Evolutionary conservation across 2,888 invertebrate species (phyloP), one percentile per base, ranked within the genome.

Genomic region (Petrophora chlorosata): DNA sequence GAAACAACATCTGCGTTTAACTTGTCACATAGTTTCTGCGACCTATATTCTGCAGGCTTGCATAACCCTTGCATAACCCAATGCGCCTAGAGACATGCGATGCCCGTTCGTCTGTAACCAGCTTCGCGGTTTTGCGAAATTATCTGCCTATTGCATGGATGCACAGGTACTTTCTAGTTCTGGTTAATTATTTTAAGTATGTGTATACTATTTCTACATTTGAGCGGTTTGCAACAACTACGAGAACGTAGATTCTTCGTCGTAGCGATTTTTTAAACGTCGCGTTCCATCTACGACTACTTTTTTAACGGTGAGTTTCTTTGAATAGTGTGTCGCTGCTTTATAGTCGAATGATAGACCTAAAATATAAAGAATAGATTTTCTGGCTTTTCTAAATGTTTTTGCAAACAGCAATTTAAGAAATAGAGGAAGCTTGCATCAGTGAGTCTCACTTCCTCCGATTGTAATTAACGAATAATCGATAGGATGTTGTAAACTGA

Each of bases 31-130:
- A n/a, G n/a, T 39, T 48, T 48, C 53, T 49, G 52, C 36, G 47
- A 47, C 47, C 47, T 41, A 47, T 85, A 75, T 59, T 35, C 16
- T 25, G 23, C 1, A 7, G 13, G 46, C 39, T 84, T 82, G 75
- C 76, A 65, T 73, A 76, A 83, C 41, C 19, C 61, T 76, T 79
- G 77, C 79, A 65, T 67, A 79, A 80, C 62, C 57, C 62, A 49
- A 34, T 56, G 63, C 63, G 65, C 61, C 54, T 51, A 48, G 64
- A 63, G 70, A 69, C 82, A 81, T 82, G 82, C 82, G 74, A 82
- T 82, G 82, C 60, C 62, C 76, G 67, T 62, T 82, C 77, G 65
- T 60, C 68, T 84, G 79, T 77, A 66, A 71, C 71, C 50, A 50
- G 52, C 49, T 39, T 35, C 53, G 56, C 50, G 57, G 51, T 56